These are phyloP conservation scores for Actinemys pallida DNA, from an alignment of 2,113 vertebrate species.

Conservation along the genomic window DNA sequence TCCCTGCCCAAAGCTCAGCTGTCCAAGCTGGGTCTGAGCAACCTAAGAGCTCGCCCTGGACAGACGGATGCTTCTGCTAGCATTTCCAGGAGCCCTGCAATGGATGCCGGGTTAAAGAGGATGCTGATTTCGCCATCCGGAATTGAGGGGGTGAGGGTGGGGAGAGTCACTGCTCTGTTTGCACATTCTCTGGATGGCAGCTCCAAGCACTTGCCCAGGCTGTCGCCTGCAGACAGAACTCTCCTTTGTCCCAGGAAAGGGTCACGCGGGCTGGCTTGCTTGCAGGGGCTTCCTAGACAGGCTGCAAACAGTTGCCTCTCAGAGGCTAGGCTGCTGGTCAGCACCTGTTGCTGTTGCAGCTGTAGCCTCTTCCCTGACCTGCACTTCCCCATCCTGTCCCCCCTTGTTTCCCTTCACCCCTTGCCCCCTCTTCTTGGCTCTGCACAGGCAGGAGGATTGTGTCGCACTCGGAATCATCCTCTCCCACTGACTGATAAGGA, in stretches of 20 bases:
- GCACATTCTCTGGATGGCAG: constrained; percentile 67
- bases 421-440: background rate
- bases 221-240: constrained; percentile 57
- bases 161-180: constrained; percentile 38
- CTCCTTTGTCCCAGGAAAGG: constrained; percentile 59
- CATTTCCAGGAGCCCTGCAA: constrained; percentile 16
- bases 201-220: constrained; percentile 65
- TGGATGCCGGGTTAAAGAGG: constrained; percentile 19
- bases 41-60: background rate
- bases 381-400: background rate
- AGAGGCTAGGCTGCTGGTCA: background rate
- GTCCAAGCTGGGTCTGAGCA: constrained; percentile 16
- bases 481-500: background rate
- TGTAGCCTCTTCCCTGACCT: constrained; percentile 12
- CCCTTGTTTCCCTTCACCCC: background rate
- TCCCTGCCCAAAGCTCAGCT: background rate
- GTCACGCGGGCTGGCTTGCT: background rate
- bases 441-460: background rate
- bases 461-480: background rate
- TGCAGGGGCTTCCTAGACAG: background rate
- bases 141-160: constrained; percentile 35
- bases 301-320: constrained; percentile 5
- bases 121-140: constrained; percentile 28
- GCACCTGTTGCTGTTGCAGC: constrained; percentile 65
- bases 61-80: background rate